Evolutionary conservation across 2,888 invertebrate genomes (phyloP), one percentile per base, ranked within the genome.

Genomic region (Campaea margaritaria): DNA sequence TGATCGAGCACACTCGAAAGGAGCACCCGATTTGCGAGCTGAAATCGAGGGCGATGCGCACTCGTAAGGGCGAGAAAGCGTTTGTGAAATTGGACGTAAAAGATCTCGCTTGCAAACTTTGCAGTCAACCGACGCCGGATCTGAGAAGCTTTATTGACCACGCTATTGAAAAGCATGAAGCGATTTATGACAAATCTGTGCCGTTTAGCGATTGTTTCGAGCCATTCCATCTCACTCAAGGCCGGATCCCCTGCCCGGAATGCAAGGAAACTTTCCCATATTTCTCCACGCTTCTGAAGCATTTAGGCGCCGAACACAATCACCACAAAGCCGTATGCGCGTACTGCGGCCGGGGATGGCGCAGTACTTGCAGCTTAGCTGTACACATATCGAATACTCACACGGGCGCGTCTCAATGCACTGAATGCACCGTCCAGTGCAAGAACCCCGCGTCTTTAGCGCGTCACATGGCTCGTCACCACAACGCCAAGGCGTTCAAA

Each of bases 251-350:
- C 0, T 92, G 91, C 28, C 87, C 88, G 0, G 59, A 83, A 34
- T 92, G 91, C 45, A 72, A 83, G 0, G 81, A 83, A 2, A 75
- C 75, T 0, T 92, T 92, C 50, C 61, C 88, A 12, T 92, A 91
- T 54, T 87, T 91, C 44, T 83, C 85, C 0, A 86, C 83, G 0
- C 68, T 92, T 0, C 68, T 89, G 3, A 76, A 87, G 1, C 91
- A 92, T 51, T 82, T 91, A 46, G 91, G 89, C 38, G 78, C 86
- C 0, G 87, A 84, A 21, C 91, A 92, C 39, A 89, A 83, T 46
- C 83, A 88, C 21, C 88, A 90, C 41, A 90, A 86, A 28, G 81
- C 81, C 12, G 90, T 92, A 11, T 92, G 92, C 65, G 89, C 89
- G 52, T 88, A 84, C 51, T 92, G 91, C 62, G 91, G 91, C 0